Base-by-base conservation (phyloP, 2,888 invertebrate species). In the Clitarchus hookeri region DNA sequence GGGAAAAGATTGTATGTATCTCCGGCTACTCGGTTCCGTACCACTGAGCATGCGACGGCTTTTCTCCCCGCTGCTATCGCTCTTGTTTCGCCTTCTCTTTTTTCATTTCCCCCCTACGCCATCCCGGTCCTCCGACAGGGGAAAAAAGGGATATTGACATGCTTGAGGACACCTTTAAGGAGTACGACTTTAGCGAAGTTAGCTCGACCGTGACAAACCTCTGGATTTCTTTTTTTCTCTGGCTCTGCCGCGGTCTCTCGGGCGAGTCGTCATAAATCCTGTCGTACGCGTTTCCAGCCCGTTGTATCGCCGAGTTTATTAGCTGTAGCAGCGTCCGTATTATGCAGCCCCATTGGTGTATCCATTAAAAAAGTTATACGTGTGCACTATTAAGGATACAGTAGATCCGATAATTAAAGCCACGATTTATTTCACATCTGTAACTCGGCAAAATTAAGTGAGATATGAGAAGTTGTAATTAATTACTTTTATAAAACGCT, bases 141-240 rank as follows among this genome's bases (percentile, higher is more conserved):
- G 11, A n/a, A n/a, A 65, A n/a, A 53, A 8, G 53, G 65, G 65
- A 6, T 2, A 65, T n/a, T 65, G 65, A 23, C 65, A 65, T 65
- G 65, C 65, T 65, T 65, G 65, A 65, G 11, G 65, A 65, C 65
- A 65, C 65, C n/a, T 65, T 65, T 65, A 65, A 65, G 65, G 65
- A 65, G 65, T n/a, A n/a, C 6, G 19, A n/a, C 65, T 65, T 65
- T 65, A n/a, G 65, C 65, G 6, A 53, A 19, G 65, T 19, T 65
- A 65, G 3, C 65, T 65, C 65, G 65, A 65, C 23, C 65, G 65
- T 65, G n/a, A 65, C 65, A 65, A 65, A 65, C n/a, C 8, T 8
- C 23, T n/a, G 16, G 19, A 8, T 65, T 65, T 23, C n/a, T 23
- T 12, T 16, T 16, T 48, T 48, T 8, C 48, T 48, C 16, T 8